Conservation (phyloP, 2,113 vertebrate genomes). For the Struthidea cinerea region DNA sequence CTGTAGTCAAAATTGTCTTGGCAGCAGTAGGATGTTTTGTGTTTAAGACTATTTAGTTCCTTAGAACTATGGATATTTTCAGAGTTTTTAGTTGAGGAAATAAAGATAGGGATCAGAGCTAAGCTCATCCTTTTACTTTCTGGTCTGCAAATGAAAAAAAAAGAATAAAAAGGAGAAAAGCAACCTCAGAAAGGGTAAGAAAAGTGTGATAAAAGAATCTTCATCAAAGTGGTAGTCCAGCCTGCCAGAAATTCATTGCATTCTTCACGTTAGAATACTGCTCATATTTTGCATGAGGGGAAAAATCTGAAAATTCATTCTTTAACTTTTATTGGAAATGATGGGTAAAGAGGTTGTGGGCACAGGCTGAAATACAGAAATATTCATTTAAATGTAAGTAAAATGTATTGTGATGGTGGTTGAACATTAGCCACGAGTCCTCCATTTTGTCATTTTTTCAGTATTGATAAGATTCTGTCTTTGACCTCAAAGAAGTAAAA, state of each 20-base stretch:
- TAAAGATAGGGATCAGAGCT: neutral
- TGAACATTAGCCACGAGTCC: neutral
- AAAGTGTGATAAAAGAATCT: neutral
- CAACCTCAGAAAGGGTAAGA: neutral
- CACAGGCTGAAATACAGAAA: neutral
- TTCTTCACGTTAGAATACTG: neutral
- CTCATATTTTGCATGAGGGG: neutral
- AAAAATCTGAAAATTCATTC: neutral
- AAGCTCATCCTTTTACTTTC: neutral
- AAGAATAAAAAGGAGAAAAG: neutral
- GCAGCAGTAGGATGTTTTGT: neutral
- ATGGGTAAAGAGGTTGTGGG: neutral
- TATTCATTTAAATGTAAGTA: neutral
- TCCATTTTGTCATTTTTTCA: neutral
- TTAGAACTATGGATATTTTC: neutral
- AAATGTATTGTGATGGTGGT: neutral
- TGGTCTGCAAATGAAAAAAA: neutral
- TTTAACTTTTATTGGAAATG: neutral
- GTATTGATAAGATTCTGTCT: neutral
- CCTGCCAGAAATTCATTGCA: neutral
- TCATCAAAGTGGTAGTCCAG: neutral
- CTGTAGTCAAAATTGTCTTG: neutral
- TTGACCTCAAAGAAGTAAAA: neutral
- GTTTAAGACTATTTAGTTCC: neutral
- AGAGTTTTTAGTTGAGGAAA: neutral